Percentiles rank a stretch among this genome's conserved stretches.
Conservation (phyloP, 35 echinoderm and acorn worm species). For the Heliocidaris tuberculata region DNA sequence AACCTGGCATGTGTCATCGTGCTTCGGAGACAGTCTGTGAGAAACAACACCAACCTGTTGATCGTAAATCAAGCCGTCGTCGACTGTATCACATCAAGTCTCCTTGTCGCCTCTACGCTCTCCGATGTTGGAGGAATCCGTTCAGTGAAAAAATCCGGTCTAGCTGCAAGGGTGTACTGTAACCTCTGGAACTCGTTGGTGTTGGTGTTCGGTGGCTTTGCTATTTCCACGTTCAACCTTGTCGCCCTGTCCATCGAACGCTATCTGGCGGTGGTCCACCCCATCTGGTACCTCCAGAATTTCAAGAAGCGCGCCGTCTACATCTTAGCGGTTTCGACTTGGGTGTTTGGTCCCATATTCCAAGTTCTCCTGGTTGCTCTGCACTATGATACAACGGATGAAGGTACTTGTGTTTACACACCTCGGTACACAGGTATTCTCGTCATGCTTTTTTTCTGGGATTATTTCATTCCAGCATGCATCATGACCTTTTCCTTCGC, state of each 20-base stretch:
- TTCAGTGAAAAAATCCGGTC: background rate
- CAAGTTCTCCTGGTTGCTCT: constrained; percentile 43
- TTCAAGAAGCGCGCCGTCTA: constrained; percentile 34
- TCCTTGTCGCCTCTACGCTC: constrained; percentile 47
- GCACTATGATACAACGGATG: background rate
- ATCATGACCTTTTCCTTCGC: constrained; percentile 74
- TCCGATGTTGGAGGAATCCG: background rate
- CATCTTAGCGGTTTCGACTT: constrained; percentile 33
- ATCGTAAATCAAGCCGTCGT: constrained; percentile 52
- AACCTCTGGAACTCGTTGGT: constrained; percentile 60
- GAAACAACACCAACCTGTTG: constrained; percentile 28
- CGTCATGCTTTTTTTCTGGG: constrained; percentile 64
- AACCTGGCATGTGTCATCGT: constrained; percentile 15
- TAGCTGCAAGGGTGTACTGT: constrained; percentile 45
- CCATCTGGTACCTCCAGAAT: constrained; percentile 54
- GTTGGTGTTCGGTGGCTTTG: constrained; percentile 59
- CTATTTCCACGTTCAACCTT: constrained; percentile 73
- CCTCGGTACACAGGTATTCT: constrained; percentile 11
- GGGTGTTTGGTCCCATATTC: constrained; percentile 57
- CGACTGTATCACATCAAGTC: constrained; percentile 51
- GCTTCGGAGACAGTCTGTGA: constrained; percentile 1
- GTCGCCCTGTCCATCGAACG: constrained; percentile 74
- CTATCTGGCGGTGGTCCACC: constrained; percentile 71
- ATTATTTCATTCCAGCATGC: constrained; percentile 67
- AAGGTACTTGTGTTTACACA: background rate